Conservation (phyloP, 1,140 invertebrate genomes). For the Sycobia sp. region DNA sequence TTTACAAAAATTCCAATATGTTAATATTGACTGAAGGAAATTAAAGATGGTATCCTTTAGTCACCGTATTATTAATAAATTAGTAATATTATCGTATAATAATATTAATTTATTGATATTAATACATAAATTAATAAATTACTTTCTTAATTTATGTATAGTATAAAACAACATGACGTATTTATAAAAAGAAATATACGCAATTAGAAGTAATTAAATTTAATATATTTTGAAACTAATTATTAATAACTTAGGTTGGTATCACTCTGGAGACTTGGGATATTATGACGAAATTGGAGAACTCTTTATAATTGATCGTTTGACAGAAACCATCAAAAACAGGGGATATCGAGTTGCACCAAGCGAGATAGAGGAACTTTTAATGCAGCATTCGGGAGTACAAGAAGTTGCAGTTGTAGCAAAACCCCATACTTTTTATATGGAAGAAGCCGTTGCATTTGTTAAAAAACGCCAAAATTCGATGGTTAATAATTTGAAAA, state of each 20-base stretch:
- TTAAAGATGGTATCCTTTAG: too few species aligned
- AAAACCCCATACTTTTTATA: constrained; percentile 64
- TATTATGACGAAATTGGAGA: constrained; percentile 55
- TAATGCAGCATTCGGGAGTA: constrained; percentile 69
- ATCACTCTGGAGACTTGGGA: constrained; percentile 53
- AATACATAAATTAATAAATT: too few species aligned
- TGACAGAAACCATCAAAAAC: constrained; percentile 68
- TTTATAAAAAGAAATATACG: too few species aligned
- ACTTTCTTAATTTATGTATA: too few species aligned
- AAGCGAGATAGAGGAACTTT: constrained; percentile 67
- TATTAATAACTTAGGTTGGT: constrained; percentile 47
- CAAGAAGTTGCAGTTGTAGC: constrained; percentile 73
- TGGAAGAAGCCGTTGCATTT: constrained; percentile 71
- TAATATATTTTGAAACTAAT: background rate
- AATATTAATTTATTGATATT: too few species aligned
- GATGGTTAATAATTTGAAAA: constrained; percentile 41
- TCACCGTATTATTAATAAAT: too few species aligned
- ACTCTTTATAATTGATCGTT: constrained; percentile 63
- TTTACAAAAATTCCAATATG: too few species aligned
- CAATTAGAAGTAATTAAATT: too few species aligned
- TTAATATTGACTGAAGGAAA: too few species aligned
- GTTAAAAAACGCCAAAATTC: constrained; percentile 53
- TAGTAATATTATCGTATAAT: too few species aligned
- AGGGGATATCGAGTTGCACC: constrained; percentile 43
- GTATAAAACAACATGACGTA: too few species aligned